phyloP scores from a whole-genome alignment of 2,797 vertebrate species.

The Nyctibius grandis region DNA sequence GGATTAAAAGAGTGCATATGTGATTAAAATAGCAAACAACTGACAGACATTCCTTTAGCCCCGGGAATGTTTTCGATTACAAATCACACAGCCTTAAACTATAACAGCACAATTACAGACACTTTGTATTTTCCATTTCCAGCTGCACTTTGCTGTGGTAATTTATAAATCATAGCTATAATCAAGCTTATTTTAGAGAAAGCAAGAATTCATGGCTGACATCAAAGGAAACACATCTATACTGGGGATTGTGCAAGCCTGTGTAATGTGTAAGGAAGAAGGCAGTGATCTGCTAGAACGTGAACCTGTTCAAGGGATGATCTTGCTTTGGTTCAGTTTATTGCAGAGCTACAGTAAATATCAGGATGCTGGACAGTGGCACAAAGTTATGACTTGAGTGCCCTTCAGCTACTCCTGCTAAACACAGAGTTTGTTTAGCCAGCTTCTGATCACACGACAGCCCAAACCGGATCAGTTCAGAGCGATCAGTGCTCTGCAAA shows the following conservation, averaged over 20 bases:
- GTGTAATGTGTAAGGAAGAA: background rate
- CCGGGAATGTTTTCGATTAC: background rate
- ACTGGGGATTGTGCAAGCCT: background rate
- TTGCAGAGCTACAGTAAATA: background rate
- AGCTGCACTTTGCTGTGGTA: conserved; percentile 1
- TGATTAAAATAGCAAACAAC: conserved; percentile 17
- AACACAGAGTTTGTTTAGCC: background rate
- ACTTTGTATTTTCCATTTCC: conserved; percentile 13
- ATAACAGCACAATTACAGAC: conserved; percentile 12
- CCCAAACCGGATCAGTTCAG: background rate
- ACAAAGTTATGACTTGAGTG: background rate
- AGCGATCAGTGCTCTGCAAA: background rate
- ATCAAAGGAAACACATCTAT: background rate
- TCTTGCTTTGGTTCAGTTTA: background rate
- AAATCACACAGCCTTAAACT: conserved; percentile 21
- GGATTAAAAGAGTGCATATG: background rate
- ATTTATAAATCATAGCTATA: conserved; percentile 27
- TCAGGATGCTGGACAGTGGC: background rate
- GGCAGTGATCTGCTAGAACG: background rate
- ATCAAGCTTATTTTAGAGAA: background rate
- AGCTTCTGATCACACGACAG: background rate
- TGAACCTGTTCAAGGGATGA: background rate
- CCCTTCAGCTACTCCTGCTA: background rate
- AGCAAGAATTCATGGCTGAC: background rate
- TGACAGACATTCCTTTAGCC: background rate